Base-by-base conservation (phyloP, 2,113 vertebrate species). In the Malurus alboscapulatus region DNA sequence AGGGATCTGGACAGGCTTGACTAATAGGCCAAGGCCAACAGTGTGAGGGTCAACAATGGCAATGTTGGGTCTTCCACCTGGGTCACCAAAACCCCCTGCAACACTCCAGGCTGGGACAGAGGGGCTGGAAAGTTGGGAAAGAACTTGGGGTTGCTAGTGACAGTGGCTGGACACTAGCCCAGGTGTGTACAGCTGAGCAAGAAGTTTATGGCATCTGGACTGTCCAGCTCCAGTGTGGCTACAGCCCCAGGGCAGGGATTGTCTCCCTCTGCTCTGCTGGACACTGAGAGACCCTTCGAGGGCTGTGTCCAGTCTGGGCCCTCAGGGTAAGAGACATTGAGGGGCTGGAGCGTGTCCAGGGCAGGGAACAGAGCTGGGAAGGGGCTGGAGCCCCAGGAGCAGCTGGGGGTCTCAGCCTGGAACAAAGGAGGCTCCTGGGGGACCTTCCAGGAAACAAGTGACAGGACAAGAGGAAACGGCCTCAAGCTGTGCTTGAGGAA, bases 401-500 rank as follows among this genome's bases (percentile, higher is more conserved):
- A 2, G 29, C 66, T 66, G 61, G 44, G 44, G 62, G 36, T 19
- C 36, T 76, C 0, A 51, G 45, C 3, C 54, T 59, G 72, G 62
- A 59, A 54, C 0, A 76, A 18, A 76, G 53, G 53, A 53, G 51
- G 62, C 53, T 76, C 62, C 17, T 36, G 36, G 10, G 59, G 30
- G 10, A 25, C 30, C 45, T 51, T 44, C 26, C 21, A 36, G 53
- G 26, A 8, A 51, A 44, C 21, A 44, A 36, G 36, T 9, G 36
- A 59, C 21, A 59, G 48, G 62, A 44, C 14, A 30, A 58, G 53
- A 59, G 47, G 7, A 8, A 68, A 59, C 1, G 4, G 54, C 45
- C 0, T 0, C 32, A 27, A 7, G 27, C 5, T 36, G 54, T 8
- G 18, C 38, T 12, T 13, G 45, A 38, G 47, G 10, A 61, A 12